Evolutionary conservation across 53 echinoderm and acorn worm species (phyloP), one percentile per base, ranked within the genome.

Genomic region (Stichopus horrens): DNA sequence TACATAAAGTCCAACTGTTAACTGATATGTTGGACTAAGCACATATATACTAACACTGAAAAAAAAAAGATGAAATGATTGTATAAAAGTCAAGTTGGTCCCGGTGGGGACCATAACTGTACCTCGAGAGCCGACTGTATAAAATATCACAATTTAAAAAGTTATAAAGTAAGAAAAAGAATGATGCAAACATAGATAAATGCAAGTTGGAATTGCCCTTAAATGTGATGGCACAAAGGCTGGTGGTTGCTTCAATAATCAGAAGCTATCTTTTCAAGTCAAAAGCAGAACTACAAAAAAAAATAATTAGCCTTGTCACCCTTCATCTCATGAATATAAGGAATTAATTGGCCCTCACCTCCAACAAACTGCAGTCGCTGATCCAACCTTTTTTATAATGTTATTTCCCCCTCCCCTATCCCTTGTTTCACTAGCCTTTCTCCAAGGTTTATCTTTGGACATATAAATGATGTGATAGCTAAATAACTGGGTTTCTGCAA

Each of bases 131-230:
- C 19, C n/a, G n/a, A 55, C 55, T 9, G 80, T 80, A 57, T 80
- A 57, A 80, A 80, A 80, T 57, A 57, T 55, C 80, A 55, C 57
- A 80, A 57, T 80, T 21, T 55, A 80, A 57, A 19, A 80, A 80
- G 19, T 6, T 21, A 80, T 55, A 80, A 7, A 55, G 51, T 57
- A 5, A 52, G 55, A 80, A 55, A 52, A 14, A 76, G 76, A 16
- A 76, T n/a, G 7, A 20, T 18, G 19, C 18, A 18, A 71, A 71
- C 6, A n/a, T 71, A 13, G 6, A 18, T 7, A 18, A 0, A 71
- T 71, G 71, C 71, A 18, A 6, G 59, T 18, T 20, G 19, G 71
- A 71, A 13, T n/a, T n/a, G 11, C 59, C 4, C 37, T 37, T 37
- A 37, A 37, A 37, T 37, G 37, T 37, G 37, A 37, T 2, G 37